phyloP scores from a whole-genome alignment of 1,140 invertebrate species.

The Procambarus clarkii region DNA sequence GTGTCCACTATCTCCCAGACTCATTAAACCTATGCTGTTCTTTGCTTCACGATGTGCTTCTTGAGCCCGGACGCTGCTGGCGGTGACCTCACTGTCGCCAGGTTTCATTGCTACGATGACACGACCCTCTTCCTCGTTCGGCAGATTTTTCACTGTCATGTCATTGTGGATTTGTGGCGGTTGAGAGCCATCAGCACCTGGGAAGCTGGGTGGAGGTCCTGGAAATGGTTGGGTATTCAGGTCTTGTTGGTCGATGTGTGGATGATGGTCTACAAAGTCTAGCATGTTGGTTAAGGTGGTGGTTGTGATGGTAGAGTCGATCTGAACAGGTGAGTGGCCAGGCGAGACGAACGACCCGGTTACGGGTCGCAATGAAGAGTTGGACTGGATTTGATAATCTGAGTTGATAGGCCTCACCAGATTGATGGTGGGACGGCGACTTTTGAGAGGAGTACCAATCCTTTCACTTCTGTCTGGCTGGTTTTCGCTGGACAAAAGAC shows the following conservation, averaged over 20 bases:
- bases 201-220: neutral
- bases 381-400: neutral
- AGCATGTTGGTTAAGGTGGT: slow-evolving; percentile 41
- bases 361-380: neutral
- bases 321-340: slow-evolving; percentile 41
- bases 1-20: neutral
- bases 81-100: neutral
- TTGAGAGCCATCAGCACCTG: neutral
- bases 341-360: slow-evolving; percentile 25
- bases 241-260: neutral
- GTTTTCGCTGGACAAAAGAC: neutral
- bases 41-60: neutral
- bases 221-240: neutral
- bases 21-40: neutral
- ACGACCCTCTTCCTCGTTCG: neutral
- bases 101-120: neutral
- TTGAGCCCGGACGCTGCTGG: neutral
- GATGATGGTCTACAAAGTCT: neutral
- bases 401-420: neutral
- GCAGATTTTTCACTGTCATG: neutral
- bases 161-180: neutral
- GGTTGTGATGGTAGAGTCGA: slow-evolving; percentile 59
- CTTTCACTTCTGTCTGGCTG: neutral
- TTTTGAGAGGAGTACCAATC: neutral
- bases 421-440: slow-evolving; percentile 41